A percentile compares a stretch with the other conserved stretches of the same genome.
phyloP scores from a whole-genome alignment of 2,113 vertebrate genomes.

The Dasyurus viverrinus region DNA sequence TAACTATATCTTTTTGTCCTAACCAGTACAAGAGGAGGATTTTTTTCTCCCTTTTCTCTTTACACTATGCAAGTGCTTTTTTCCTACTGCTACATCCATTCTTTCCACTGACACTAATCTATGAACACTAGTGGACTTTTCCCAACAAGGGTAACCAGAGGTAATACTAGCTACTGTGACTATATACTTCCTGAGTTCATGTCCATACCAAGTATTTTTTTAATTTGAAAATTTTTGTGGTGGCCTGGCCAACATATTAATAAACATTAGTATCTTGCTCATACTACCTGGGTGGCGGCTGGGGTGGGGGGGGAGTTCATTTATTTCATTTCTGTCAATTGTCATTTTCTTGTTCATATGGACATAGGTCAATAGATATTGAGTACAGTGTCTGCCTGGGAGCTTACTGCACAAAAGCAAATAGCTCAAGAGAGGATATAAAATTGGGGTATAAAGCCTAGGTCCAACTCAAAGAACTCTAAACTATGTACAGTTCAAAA shows the following conservation, averaged over 20 bases:
- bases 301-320: not conserved
- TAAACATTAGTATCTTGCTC: conserved; percentile 23
- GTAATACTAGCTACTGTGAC: not conserved
- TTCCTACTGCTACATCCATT: conserved; percentile 31
- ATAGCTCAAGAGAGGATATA: not conserved
- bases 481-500: not conserved
- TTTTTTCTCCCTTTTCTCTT: conserved; percentile 11
- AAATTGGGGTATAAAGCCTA: not conserved
- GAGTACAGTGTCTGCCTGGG: not conserved
- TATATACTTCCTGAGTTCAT: not conserved
- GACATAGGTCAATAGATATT: not conserved
- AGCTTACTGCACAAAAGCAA: not conserved
- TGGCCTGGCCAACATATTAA: conserved; percentile 28
- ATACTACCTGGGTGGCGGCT: not conserved
- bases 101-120: not conserved
- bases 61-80: not conserved
- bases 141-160: conserved; percentile 33
- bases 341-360: not conserved
- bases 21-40: conserved; percentile 30
- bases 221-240: conserved; percentile 4
- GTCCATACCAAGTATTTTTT: not conserved
- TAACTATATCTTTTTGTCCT: conserved; percentile 28
- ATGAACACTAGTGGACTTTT: conserved; percentile 35
- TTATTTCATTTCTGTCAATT: conserved; percentile 31
- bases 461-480: not conserved